Evolutionary conservation across 1,140 invertebrate species (phyloP), one percentile per base, ranked within the genome.

Genomic region (Penaeus indicus): DNA sequence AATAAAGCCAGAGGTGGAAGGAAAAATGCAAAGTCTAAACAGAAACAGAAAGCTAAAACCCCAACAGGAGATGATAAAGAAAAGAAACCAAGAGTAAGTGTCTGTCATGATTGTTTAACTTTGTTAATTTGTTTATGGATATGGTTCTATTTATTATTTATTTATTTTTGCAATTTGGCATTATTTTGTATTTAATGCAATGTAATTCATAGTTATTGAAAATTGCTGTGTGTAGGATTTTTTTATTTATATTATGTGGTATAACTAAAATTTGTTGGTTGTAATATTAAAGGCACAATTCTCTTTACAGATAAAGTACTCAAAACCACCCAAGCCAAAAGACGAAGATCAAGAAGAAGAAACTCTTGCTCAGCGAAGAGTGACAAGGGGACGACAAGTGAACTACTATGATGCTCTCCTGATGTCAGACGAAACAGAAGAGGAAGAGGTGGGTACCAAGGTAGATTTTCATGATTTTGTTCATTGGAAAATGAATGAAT

Each of bases 371-470:
- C 82, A 88, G 42, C 67, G 88, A 13, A 78, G 90, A 61, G 90
- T 91, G 22, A 91, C 90, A 5, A 61, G 90, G 78, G 90, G 90
- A 25, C 64, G 90, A 38, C 90, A 91, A 62, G 87, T 91, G 8
- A 89, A 90, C 62, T 91, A 91, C 80, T 91, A 85, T 54, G 90
- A 91, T 84, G 85, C 88, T 82, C 88, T 91, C 69, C 75, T 91
- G n/a, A 90, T 90, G 88, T 85, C 88, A n/a, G 90, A 91, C 77
- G 88, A 89, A 64, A 84, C 82, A 19, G 90, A 91, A 32, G 90
- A 91, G 42, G 90, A 90, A 42, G 90, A 89, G 82, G 87, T 89
- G 86, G 77, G 82, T n/a, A 72, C 1, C 21, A 72, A 38, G 25
- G 32, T 75, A 75, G 18, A 32, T 75, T 75, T 19, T 25, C 22